phyloP scores from a whole-genome alignment of 23 tunicate genomes.

The Styela plicata region DNA sequence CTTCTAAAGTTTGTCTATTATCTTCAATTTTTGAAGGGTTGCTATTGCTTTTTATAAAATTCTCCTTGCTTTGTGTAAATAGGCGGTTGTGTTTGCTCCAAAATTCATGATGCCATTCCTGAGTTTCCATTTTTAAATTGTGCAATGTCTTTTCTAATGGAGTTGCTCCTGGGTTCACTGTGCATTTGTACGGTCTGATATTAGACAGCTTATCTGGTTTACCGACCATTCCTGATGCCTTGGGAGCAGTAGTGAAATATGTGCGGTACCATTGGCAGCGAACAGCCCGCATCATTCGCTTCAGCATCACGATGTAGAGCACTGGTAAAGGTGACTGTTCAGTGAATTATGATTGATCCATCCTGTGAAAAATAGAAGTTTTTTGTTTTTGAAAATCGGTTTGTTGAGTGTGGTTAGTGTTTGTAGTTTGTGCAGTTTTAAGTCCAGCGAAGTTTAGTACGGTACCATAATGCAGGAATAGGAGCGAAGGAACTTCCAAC shows the following conservation, averaged over 20 bases:
- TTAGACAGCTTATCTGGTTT: constrained; percentile 42
- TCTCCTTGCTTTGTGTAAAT: neutral
- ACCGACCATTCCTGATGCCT: constrained; percentile 7
- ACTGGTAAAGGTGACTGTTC: no score
- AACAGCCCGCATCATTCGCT: no score
- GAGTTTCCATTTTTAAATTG: constrained; percentile 26
- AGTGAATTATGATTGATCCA: no score
- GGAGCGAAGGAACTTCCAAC: no score
- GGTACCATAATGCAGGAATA: no score
- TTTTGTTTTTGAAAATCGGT: no score
- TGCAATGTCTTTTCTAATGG: constrained; percentile 15
- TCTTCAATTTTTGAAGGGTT: neutral
- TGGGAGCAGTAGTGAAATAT: neutral
- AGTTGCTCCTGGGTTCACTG: constrained; percentile 11
- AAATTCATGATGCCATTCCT: constrained; percentile 44
- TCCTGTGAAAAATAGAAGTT: no score
- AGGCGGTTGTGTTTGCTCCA: constrained; percentile 35
- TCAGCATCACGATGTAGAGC: no score
- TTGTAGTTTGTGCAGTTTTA: no score
- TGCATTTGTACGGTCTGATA: constrained; percentile 28
- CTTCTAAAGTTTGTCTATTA: constrained; percentile 9
- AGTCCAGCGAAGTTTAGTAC: no score
- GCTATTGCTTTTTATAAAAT: neutral
- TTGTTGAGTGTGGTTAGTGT: no score
- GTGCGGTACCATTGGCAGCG: neutral